phyloP scores from a whole-genome alignment of 2,797 vertebrate genomes.

The Cyprinella venusta region DNA sequence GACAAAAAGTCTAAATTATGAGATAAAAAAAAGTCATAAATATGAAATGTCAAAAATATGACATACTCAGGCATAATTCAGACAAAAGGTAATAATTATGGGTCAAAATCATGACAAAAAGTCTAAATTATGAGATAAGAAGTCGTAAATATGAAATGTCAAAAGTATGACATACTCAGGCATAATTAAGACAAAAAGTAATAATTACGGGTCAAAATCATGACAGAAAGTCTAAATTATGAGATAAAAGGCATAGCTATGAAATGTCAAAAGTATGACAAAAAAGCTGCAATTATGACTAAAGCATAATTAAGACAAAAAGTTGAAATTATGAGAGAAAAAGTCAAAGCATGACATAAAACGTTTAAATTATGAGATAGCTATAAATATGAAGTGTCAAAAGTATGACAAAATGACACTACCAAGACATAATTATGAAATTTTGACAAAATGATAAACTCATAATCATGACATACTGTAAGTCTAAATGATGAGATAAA shows the following conservation, averaged over 20 bases:
- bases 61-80: not conserved
- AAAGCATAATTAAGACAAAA: not conserved
- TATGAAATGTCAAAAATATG: not conserved
- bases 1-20: not conserved
- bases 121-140: no score
- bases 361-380: not conserved
- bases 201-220: not conserved
- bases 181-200: not conserved
- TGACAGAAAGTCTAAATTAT: not conserved
- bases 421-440: not conserved
- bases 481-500: not conserved
- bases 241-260: not conserved
- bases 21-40: no score
- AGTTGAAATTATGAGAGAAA: no score
- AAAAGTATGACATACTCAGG: not conserved
- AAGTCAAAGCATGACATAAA: not conserved
- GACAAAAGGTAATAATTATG: no score
- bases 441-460: not conserved
- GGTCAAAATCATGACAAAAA: no score
- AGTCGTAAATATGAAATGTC: not conserved
- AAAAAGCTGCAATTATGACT: no score
- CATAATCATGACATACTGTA: not conserved
- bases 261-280: not conserved
- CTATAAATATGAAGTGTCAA: no score
- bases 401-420: no score